These are phyloP conservation scores for Callitettix versicolor DNA, from an alignment of 1,140 invertebrate genomes.

Conservation along the genomic window DNA sequence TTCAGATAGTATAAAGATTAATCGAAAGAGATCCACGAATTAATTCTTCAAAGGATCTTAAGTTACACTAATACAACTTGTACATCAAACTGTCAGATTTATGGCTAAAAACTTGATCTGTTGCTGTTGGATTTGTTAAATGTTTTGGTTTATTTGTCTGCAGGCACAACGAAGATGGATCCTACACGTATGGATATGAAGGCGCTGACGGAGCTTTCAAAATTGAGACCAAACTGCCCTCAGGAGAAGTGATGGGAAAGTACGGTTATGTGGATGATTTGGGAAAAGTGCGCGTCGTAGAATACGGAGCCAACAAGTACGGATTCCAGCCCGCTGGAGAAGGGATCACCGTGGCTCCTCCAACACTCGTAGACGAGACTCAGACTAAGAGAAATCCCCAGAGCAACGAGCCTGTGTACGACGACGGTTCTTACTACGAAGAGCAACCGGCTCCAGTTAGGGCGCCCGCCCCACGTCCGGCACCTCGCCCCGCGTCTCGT, in stretches of 20 bases:
- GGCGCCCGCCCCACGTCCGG: constrained; percentile 33
- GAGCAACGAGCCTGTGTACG: constrained; percentile 5
- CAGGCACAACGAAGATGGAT: constrained; percentile 75
- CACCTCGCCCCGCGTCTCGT: constrained; percentile 24
- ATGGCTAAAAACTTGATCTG: too few species aligned
- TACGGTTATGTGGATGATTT: constrained; percentile 78
- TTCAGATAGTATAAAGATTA: too few species aligned
- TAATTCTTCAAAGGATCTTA: too few species aligned
- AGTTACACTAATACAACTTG: too few species aligned
- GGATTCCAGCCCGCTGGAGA: constrained; percentile 80
- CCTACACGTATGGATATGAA: constrained; percentile 79
- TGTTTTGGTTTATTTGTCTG: too few species aligned
- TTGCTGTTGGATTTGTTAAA: too few species aligned
- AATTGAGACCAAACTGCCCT: constrained; percentile 68
- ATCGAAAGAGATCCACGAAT: too few species aligned
- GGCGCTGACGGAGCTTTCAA: constrained; percentile 75
- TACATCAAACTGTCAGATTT: too few species aligned
- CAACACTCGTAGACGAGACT: constrained; percentile 60
- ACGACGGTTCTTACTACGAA: constrained; percentile 30
- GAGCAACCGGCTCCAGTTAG: constrained; percentile 21
- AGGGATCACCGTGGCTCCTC: constrained; percentile 70
- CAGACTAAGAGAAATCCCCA: constrained; percentile 19
- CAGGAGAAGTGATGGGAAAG: constrained; percentile 71
- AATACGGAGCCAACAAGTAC: constrained; percentile 77
- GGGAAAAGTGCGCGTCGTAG: constrained; percentile 69